Conservation (phyloP, 2,888 invertebrate genomes). For the Onthophagus sagittarius region DNA sequence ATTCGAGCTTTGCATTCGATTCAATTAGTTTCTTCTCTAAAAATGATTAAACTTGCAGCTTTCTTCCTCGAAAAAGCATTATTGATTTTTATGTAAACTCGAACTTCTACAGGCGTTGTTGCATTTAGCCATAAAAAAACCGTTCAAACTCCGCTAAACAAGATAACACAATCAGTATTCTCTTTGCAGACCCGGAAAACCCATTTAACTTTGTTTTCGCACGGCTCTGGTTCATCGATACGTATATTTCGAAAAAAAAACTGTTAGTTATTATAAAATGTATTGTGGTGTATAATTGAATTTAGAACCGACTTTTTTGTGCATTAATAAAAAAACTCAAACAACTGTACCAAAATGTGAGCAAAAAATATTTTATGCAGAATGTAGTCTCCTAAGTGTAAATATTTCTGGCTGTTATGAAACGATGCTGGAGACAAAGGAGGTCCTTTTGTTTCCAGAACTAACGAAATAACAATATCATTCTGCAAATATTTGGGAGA, state of each 20-base stretch:
- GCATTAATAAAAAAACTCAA: neutral
- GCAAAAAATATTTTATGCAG: neutral
- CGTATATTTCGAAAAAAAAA: neutral
- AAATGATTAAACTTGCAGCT: neutral
- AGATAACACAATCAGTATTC: constrained; percentile 27
- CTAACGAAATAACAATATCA: neutral
- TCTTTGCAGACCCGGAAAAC: constrained; percentile 23
- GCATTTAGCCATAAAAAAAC: constrained; percentile 16
- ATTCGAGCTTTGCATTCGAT: neutral
- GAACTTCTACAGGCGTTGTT: neutral
- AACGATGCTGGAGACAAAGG: neutral
- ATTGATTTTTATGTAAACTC: neutral
- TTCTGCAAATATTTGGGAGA: neutral
- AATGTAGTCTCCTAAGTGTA: neutral
- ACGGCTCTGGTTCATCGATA: constrained; percentile 26
- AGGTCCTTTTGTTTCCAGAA: neutral
- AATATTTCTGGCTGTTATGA: neutral
- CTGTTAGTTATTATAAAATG: neutral
- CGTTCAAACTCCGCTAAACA: constrained; percentile 20
- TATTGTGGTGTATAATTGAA: neutral
- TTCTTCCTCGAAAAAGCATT: neutral
- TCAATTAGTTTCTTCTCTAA: neutral
- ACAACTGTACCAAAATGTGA: neutral
- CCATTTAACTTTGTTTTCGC: constrained; percentile 25
- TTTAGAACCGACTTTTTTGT: neutral